phyloP scores from a whole-genome alignment of 1,140 invertebrate species.

The Drosophila baimaii region DNA sequence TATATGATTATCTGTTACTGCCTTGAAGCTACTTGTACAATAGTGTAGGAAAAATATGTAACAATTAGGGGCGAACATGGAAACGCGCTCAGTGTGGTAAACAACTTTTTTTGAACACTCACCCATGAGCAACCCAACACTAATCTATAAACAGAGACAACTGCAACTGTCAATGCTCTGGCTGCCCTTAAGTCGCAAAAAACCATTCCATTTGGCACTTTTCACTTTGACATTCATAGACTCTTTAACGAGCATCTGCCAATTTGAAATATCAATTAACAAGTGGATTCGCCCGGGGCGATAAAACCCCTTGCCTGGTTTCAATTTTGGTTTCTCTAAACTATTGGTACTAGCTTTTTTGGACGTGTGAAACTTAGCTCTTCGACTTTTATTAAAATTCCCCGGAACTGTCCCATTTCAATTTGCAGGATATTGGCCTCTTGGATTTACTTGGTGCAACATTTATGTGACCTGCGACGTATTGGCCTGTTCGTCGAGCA shows the following conservation, averaged over 20 bases:
- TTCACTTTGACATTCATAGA: conserved; percentile 20
- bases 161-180: background rate
- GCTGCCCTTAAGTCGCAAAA: conserved; percentile 17
- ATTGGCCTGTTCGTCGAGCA: conserved; percentile 96
- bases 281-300: background rate
- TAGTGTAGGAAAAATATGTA: no score
- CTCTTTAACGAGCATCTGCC: conserved; percentile 2
- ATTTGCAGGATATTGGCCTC: conserved; percentile 93
- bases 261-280: conserved; percentile 5
- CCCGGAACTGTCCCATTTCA: background rate
- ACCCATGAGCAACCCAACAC: no score
- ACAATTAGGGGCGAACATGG: no score
- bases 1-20: no score
- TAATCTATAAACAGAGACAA: no score
- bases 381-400: background rate
- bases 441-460: conserved; percentile 94
- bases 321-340: background rate
- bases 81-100: no score
- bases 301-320: background rate
- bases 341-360: background rate
- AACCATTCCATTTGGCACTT: conserved; percentile 42
- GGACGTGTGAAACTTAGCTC: background rate
- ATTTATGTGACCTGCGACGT: conserved; percentile 97
- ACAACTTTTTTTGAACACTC: no score
- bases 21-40: no score